phyloP scores from a whole-genome alignment of 2,888 invertebrate species.

The Synanthedon myopaeformis region DNA sequence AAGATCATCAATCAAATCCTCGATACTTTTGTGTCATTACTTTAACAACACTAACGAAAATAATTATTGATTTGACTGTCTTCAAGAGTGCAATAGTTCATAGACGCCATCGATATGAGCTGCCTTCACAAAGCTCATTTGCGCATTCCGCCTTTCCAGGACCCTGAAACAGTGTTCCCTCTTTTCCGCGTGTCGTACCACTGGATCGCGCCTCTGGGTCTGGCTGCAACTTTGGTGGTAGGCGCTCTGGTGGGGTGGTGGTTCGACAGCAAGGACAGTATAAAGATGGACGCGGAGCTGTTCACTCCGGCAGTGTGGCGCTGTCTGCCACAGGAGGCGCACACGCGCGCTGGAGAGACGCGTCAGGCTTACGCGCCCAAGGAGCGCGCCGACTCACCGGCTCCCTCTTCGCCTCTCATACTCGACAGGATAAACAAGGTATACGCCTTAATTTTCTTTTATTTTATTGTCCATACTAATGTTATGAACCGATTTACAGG shows the following conservation, averaged over 20 bases:
- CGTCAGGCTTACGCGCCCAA: constrained; percentile 15
- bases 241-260: constrained; percentile 73
- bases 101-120: too few relatives aligned
- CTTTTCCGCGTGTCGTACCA: constrained; percentile 84
- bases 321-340: constrained; percentile 33
- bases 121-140: not conserved
- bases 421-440: constrained; percentile 23
- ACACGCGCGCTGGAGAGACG: constrained; percentile 28
- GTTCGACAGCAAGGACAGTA: constrained; percentile 27
- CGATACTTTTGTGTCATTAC: too few relatives aligned
- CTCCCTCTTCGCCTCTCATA: constrained; percentile 40
- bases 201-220: constrained; percentile 84
- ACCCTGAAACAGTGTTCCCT: constrained; percentile 72
- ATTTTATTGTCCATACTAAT: not conserved
- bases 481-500: too few relatives aligned
- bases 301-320: constrained; percentile 49
- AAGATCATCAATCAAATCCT: too few relatives aligned
- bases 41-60: too few relatives aligned
- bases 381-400: constrained; percentile 12
- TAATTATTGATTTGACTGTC: too few relatives aligned
- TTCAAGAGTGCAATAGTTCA: not conserved
- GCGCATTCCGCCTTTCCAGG: constrained; percentile 27
- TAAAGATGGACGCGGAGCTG: constrained; percentile 46
- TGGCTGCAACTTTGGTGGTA: constrained; percentile 74
- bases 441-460: not conserved